A percentile compares a stretch with the other conserved stretches of the same genome.
Conservation (phyloP, 2,113 vertebrate species). For the Arvicanthis niloticus region DNA sequence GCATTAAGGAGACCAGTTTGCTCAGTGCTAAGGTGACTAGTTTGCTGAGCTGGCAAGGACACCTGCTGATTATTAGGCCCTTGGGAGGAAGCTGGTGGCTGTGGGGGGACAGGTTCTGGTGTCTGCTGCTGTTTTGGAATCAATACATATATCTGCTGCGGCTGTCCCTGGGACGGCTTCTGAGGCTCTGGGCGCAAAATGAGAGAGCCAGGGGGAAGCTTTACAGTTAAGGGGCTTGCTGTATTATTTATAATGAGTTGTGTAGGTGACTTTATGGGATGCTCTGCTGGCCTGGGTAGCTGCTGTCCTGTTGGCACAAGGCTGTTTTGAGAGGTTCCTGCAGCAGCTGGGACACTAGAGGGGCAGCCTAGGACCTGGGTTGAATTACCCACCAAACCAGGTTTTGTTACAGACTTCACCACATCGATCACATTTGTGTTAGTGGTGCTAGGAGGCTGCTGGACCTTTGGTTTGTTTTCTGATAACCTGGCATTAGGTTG, state of each 20-base stretch:
- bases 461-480: constrained; percentile 87
- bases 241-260: constrained; percentile 91
- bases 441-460: constrained; percentile 89
- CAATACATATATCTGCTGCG: constrained; percentile 17
- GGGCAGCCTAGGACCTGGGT: constrained; percentile 87
- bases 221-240: constrained; percentile 83
- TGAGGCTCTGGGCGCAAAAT: constrained; percentile 89
- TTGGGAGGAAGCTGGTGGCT: constrained; percentile 82
- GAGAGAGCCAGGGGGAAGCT: constrained; percentile 88
- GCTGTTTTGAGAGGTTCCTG: constrained; percentile 89
- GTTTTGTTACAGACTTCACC: constrained; percentile 89
- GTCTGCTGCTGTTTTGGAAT: constrained; percentile 76
- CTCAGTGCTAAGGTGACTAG: constrained; percentile 61
- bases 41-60: constrained; percentile 90
- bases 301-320: constrained; percentile 89
- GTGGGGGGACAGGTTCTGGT: constrained; percentile 87
- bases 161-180: constrained; percentile 70
- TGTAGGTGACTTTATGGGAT: constrained; percentile 88
- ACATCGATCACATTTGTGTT: constrained; percentile 92
- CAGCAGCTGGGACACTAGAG: constrained; percentile 83
- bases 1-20: constrained; percentile 77
- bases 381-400: constrained; percentile 90
- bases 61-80: constrained; percentile 85
- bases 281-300: constrained; percentile 89
- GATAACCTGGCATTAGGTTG: constrained; percentile 83